Percentiles rank a stretch among this genome's conserved stretches.
Evolutionary conservation across 2,113 vertebrate species (phyloP).

Genomic region (Cyprinodon variegatus): DNA sequence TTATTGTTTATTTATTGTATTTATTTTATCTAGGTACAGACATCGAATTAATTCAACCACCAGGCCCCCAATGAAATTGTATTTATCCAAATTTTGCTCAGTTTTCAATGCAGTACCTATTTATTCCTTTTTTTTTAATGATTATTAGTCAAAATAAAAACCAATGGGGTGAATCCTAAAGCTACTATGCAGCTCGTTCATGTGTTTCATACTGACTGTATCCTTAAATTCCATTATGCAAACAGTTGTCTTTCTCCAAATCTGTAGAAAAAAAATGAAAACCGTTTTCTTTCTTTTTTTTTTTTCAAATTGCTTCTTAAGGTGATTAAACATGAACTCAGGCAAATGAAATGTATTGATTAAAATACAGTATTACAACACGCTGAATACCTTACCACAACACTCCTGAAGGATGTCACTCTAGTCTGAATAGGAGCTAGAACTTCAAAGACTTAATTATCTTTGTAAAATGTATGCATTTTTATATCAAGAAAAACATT

Average conservation of each 20-base stretch:
- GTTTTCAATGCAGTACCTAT: conserved; percentile 70
- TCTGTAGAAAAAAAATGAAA: conserved; percentile 74
- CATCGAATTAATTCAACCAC: conserved; percentile 58
- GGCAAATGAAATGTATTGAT: conserved; percentile 76
- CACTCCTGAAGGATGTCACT: conserved; percentile 80
- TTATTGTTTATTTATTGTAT: conserved; percentile 84
- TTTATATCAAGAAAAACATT: conserved; percentile 79
- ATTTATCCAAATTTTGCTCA: conserved; percentile 60
- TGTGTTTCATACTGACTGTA: conserved; percentile 76
- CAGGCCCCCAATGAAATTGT: conserved; percentile 63
- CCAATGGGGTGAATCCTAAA: conserved; percentile 69
- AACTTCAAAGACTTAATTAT: conserved; percentile 80
- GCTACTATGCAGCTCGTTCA: conserved; percentile 80
- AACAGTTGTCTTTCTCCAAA: conserved; percentile 78
- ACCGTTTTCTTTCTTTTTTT: conserved; percentile 45
- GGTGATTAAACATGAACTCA: conserved; percentile 77
- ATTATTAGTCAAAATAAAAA: conserved; percentile 26
- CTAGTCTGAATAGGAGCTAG: conserved; percentile 78
- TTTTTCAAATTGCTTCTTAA: conserved; percentile 61
- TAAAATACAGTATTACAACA: conserved; percentile 78
- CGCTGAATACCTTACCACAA: conserved; percentile 70
- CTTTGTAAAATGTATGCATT: conserved; percentile 83
- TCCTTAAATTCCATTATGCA: conserved; percentile 77
- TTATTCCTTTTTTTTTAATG: conserved; percentile 60
- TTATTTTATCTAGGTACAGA: conserved; percentile 80